Base-by-base conservation (phyloP, 1,140 invertebrate species). In the Achroia grisella region DNA sequence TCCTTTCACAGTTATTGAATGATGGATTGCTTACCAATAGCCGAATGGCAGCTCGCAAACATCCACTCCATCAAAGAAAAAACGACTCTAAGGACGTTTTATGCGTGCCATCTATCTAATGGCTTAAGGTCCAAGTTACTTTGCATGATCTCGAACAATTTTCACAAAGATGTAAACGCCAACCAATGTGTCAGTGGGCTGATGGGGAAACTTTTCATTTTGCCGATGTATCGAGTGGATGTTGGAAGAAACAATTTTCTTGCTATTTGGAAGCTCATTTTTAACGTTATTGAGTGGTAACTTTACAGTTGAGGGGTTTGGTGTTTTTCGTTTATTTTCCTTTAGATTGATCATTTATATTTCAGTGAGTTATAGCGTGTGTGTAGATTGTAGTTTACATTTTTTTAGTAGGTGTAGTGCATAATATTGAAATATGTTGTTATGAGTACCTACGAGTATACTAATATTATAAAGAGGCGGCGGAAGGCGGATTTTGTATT, bases 171-270 rank as follows among this genome's bases (percentile, higher is more conserved):
- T 80, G 79, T 80, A 74, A 75, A 77, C 73, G 75, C 73, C 73
- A 80, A 67, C 79, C 79, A 71, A 79, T 75, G 69, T 78, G 79
- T 83, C 79, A 79, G 74, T 71, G 57, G 50, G 68, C 55, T 78
- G 79, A 83, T 83, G 69, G 78, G 67, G 59, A 79, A 83, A 83
- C 77, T 83, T 83, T 83, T 83, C 77, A 83, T 83, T 81, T 83
- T 73, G 68, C 61, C 69, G 65, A 77, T 77, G 72, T 83, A 79
- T 74, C 67, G 58, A 44, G 51, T 61, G 54, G 71, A 55, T 64
- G 64, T 62, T 72, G 48, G 65, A 62, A 57, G 71, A 81, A 79
- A 79, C 78, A 83, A 80, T 83, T 80, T 83, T 73, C 71, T 71
- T 73, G 56, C 62, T 70, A 67, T 74, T 78, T 61, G 63, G 71